These are phyloP conservation scores for Reticulitermes lucifugus DNA, from an alignment of 2,888 invertebrate genomes.

Conservation along the genomic window DNA sequence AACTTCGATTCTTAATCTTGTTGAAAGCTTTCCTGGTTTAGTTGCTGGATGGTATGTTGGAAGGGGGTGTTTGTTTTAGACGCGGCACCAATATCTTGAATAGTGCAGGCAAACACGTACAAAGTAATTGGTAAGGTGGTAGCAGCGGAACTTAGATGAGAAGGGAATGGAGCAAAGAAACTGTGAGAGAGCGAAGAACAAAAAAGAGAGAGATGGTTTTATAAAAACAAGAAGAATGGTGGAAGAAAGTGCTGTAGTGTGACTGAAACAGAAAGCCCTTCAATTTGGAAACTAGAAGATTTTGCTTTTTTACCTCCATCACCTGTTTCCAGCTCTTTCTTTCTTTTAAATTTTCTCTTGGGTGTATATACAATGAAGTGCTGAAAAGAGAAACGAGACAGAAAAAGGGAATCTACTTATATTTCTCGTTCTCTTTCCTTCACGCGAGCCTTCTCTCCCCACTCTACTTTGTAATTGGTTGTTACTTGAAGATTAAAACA, in stretches of 20 bases:
- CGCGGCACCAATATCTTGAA: conserved; percentile 32
- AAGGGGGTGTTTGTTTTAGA: conserved; percentile 41
- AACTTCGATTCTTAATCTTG: conserved; percentile 55
- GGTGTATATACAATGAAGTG: conserved; percentile 27
- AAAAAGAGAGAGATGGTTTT: background rate
- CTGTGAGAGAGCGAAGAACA: background rate
- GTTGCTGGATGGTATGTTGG: conserved; percentile 9
- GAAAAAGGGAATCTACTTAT: conserved; percentile 1
- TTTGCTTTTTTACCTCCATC: background rate
- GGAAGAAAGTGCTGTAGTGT: background rate
- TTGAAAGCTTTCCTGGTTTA: conserved; percentile 54
- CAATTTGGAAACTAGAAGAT: conserved; percentile 11
- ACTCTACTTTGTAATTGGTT: conserved; percentile 18
- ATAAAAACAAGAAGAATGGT: background rate
- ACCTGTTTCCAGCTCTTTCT: background rate
- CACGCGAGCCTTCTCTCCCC: background rate
- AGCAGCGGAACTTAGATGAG: background rate
- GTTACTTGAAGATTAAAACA: conserved; percentile 29
- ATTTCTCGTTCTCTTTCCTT: conserved; percentile 8
- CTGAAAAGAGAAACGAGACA: conserved; percentile 19
- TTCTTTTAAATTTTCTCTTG: background rate
- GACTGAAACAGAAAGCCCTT: conserved; percentile 1
- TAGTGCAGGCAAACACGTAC: conserved; percentile 35
- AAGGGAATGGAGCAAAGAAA: background rate
- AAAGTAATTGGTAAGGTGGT: conserved; percentile 39